These are phyloP conservation scores for Xanthostigma xanthostigma DNA, from an alignment of 2,888 invertebrate genomes.

Conservation along the genomic window DNA sequence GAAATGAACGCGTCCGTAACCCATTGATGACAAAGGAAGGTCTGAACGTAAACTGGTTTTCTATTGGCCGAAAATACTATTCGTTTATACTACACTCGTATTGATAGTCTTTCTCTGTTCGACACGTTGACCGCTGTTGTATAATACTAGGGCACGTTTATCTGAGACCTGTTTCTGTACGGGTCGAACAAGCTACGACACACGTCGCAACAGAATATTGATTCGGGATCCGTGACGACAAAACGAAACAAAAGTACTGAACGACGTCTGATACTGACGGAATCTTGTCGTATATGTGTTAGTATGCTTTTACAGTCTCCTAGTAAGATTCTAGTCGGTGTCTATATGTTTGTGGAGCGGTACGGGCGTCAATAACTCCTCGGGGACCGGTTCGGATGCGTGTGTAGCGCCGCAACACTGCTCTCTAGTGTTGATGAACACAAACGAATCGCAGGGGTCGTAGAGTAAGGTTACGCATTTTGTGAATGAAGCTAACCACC, in stretches of 20 bases:
- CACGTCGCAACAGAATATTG: constrained; percentile 26
- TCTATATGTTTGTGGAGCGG: constrained; percentile 14
- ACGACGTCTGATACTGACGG: no score
- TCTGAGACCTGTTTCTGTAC: constrained; percentile 24
- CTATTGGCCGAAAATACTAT: constrained; percentile 37
- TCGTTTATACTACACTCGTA: constrained; percentile 18
- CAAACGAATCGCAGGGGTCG: constrained; percentile 11
- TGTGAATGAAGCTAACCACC: constrained; percentile 17
- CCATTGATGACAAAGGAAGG: constrained; percentile 61
- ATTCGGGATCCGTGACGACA: no score
- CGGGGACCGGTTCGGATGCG: constrained; percentile 6
- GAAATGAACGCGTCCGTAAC: constrained; percentile 45
- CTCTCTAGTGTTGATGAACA: no score
- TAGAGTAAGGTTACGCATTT: constrained; percentile 18
- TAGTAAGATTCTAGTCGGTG: constrained; percentile 14
- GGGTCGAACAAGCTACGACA: constrained; percentile 24
- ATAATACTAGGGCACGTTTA: constrained; percentile 13
- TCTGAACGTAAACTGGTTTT: constrained; percentile 38
- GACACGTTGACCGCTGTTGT: neutral
- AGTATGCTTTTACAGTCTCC: constrained; percentile 21
- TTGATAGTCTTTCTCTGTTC: constrained; percentile 18
- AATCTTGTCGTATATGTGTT: constrained; percentile 19
- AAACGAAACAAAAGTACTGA: no score
- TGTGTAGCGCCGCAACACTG: constrained; percentile 1
- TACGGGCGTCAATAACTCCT: constrained; percentile 9